Percentiles rank a stretch among this genome's conserved stretches.
These are phyloP conservation scores for Caenorhabditis uteleia DNA, from an alignment of 2,888 invertebrate genomes.

Conservation along the genomic window DNA sequence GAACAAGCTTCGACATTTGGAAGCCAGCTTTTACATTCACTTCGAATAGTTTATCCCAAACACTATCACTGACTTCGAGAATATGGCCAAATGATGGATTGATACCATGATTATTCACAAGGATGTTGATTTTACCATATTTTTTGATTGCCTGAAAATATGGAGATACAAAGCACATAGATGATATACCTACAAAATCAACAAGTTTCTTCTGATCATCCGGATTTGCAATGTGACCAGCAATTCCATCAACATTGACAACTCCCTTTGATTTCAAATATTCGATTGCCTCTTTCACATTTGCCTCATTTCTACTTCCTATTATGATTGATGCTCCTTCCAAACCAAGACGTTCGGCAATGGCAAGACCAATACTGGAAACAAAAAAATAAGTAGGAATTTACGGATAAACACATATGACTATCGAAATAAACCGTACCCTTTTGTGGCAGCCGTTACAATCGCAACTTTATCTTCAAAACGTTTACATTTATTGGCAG, in stretches of 20 bases:
- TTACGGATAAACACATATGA: too few species aligned
- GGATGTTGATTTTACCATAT: slow-evolving; percentile 77
- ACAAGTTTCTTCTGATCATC: slow-evolving; percentile 82
- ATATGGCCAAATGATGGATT: slow-evolving; percentile 85
- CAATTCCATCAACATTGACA: slow-evolving; percentile 78
- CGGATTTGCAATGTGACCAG: slow-evolving; percentile 88
- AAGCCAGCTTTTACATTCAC: slow-evolving; percentile 89
- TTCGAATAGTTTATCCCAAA: slow-evolving; percentile 93
- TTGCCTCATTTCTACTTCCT: slow-evolving; percentile 86
- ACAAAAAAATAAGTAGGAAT: not conserved
- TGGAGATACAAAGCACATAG: too few species aligned
- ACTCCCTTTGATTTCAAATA: slow-evolving; percentile 77
- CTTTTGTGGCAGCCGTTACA: slow-evolving; percentile 65
- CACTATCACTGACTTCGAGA: slow-evolving; percentile 77
- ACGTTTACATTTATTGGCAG: slow-evolving; percentile 45
- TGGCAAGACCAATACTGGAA: slow-evolving; percentile 82
- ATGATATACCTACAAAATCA: slow-evolving; percentile 46
- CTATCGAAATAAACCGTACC: slow-evolving; percentile 41
- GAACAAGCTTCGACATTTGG: slow-evolving; percentile 84
- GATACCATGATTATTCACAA: slow-evolving; percentile 93
- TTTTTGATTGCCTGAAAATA: slow-evolving; percentile 53
- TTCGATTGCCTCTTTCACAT: slow-evolving; percentile 76
- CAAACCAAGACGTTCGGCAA: slow-evolving; percentile 83
- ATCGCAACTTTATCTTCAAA: slow-evolving; percentile 65
- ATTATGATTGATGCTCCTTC: slow-evolving; percentile 92